These are phyloP conservation scores for Plagodis pulveraria DNA, from an alignment of 2,888 invertebrate species.

Conservation along the genomic window DNA sequence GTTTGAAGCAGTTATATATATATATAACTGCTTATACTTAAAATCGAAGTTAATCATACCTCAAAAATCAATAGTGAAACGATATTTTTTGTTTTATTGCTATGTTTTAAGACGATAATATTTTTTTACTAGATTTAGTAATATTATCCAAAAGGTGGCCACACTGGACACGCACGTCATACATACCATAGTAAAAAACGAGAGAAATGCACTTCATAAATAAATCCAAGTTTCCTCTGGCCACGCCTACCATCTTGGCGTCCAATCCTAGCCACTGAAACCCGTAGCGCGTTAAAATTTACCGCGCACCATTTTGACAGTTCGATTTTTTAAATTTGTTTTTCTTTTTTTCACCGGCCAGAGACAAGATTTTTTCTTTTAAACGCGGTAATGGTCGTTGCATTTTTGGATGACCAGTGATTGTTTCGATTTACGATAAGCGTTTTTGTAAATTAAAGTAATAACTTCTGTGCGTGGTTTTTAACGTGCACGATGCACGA, in stretches of 20 bases:
- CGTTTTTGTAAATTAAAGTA: slow-evolving; percentile 73
- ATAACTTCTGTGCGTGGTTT: slow-evolving; percentile 46
- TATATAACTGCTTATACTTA: too few relatives aligned
- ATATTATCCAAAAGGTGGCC: slow-evolving; percentile 4
- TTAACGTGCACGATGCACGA: slow-evolving; percentile 10
- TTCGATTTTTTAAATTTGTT: slow-evolving; percentile 58
- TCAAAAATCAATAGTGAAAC: too few relatives aligned
- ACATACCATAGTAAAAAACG: slow-evolving; percentile 51
- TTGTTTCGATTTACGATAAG: slow-evolving; percentile 72
- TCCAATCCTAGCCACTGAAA: slow-evolving; percentile 62
- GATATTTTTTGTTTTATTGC: too few relatives aligned
- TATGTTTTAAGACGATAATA: too few relatives aligned
- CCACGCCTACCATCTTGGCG: slow-evolving; percentile 65
- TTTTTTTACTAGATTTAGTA: neutral
- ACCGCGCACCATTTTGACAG: slow-evolving; percentile 81
- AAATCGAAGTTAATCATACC: too few relatives aligned
- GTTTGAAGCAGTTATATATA: too few relatives aligned
- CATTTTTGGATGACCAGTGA: slow-evolving; percentile 68
- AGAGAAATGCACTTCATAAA: slow-evolving; percentile 78
- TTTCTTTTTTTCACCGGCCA: slow-evolving; percentile 57
- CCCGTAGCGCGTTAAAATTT: slow-evolving; percentile 70
- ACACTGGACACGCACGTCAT: slow-evolving; percentile 32
- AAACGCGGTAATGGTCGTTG: slow-evolving; percentile 60
- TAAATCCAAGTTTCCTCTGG: slow-evolving; percentile 70
- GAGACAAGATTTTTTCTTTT: slow-evolving; percentile 59